phyloP scores from a whole-genome alignment of 2,113 vertebrate species.

The Ploceus nigricollis region DNA sequence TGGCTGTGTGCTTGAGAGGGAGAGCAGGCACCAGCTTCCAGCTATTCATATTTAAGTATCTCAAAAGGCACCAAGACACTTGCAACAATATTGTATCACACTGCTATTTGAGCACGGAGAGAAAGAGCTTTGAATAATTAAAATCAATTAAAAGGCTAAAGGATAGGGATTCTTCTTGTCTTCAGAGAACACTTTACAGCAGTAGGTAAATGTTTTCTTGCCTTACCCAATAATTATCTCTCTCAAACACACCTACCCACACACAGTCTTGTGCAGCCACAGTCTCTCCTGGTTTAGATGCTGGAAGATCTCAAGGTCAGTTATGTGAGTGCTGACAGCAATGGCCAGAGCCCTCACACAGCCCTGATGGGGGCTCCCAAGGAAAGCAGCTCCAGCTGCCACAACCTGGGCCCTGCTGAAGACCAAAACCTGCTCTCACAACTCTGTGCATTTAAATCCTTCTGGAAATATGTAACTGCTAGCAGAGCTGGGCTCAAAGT shows the following conservation, averaged over 20 bases:
- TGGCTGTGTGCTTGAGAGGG: not conserved
- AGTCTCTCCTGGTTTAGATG: not conserved
- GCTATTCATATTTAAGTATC: conserved; percentile 45
- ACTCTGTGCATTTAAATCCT: not conserved
- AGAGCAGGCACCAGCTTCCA: conserved; percentile 17
- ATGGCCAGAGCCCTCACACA: fast-evolving
- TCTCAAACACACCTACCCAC: conserved; percentile 2
- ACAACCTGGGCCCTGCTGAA: not conserved
- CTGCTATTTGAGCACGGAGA: conserved; percentile 52
- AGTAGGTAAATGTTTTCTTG: conserved; percentile 52
- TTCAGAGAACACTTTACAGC: conserved; percentile 48
- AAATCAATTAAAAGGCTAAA: conserved; percentile 69
- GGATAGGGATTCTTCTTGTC: conserved; percentile 48
- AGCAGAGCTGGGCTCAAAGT: not conserved
- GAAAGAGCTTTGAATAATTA: conserved; percentile 67
- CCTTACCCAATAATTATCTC: conserved; percentile 42
- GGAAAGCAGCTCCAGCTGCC: not conserved
- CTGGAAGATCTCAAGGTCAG: not conserved
- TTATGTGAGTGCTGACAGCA: fast-evolving
- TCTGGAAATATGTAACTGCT: not conserved
- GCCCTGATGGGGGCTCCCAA: not conserved
- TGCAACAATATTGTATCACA: conserved; percentile 47
- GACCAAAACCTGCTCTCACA: not conserved
- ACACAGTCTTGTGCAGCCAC: not conserved
- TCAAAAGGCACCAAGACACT: conserved; percentile 20